These are phyloP conservation scores for Palloptera scutellata DNA, from an alignment of 2,888 invertebrate species.

Conservation along the genomic window DNA sequence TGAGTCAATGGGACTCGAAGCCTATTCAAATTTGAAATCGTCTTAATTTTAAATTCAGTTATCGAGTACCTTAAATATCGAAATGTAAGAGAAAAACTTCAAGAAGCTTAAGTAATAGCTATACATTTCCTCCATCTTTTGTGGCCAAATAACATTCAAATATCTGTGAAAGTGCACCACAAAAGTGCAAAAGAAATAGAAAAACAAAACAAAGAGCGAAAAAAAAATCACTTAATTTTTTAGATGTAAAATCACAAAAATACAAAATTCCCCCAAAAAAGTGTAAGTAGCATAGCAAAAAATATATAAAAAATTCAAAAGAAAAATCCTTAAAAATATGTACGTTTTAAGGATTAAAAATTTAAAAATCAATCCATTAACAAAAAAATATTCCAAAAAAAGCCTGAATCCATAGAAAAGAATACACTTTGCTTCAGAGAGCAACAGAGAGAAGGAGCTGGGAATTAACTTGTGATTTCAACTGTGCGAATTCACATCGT, in stretches of 20 bases:
- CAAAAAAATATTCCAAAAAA: constrained; percentile 43
- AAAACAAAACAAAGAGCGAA: too few relatives aligned
- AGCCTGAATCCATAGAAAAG: constrained; percentile 8
- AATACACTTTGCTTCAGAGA: constrained; percentile 38
- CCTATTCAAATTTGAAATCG: too few relatives aligned
- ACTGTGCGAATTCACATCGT: constrained; percentile 59
- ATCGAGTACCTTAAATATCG: too few relatives aligned
- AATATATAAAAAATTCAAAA: constrained; percentile 14
- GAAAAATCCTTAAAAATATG: constrained; percentile 46
- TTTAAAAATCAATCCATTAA: constrained; percentile 57
- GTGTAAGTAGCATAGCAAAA: neutral
- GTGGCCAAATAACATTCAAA: too few relatives aligned
- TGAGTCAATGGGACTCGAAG: too few relatives aligned
- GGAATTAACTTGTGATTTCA: constrained; percentile 62
- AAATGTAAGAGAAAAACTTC: too few relatives aligned
- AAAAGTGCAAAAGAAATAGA: too few relatives aligned
- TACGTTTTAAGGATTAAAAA: constrained; percentile 49
- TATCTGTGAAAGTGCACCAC: too few relatives aligned
- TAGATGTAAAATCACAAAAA: constrained; percentile 28
- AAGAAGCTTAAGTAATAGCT: too few relatives aligned
- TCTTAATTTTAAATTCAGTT: too few relatives aligned
- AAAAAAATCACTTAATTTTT: constrained; percentile 11
- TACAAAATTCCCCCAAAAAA: constrained; percentile 22
- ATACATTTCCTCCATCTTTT: too few relatives aligned
- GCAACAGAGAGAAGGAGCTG: constrained; percentile 16